A percentile compares a stretch with the other conserved stretches of the same genome.
phyloP scores from a whole-genome alignment of 2,888 invertebrate genomes.

The Idaea straminata region DNA sequence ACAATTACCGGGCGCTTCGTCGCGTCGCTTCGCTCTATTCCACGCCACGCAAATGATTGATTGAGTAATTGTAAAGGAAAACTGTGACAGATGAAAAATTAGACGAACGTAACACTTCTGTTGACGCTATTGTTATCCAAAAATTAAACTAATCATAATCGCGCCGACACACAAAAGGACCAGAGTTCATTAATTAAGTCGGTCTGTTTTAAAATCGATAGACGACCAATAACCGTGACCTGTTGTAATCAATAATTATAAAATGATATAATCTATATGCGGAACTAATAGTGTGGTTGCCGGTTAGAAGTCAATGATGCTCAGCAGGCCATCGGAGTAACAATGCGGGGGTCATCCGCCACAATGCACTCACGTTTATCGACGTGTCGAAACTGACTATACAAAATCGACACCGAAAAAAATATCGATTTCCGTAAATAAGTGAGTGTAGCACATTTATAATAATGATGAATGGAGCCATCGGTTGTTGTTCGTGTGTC shows the following conservation, averaged over 20 bases:
- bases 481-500: constrained; percentile 63
- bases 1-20: constrained; percentile 34
- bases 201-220: constrained; percentile 56
- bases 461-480: constrained; percentile 78
- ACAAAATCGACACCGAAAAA: constrained; percentile 76
- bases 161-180: constrained; percentile 43
- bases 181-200: constrained; percentile 60
- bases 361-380: constrained; percentile 75
- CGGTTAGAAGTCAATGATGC: constrained; percentile 53
- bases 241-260: constrained; percentile 76
- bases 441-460: constrained; percentile 79
- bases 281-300: constrained; percentile 61
- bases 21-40: constrained; percentile 17
- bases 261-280: constrained; percentile 62
- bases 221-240: constrained; percentile 64
- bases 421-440: constrained; percentile 81
- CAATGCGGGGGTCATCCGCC: constrained; percentile 69
- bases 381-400: constrained; percentile 71
- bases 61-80: constrained; percentile 40
- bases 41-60: constrained; percentile 31
- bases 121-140: constrained; percentile 49
- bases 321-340: constrained; percentile 51
- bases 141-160: constrained; percentile 58
- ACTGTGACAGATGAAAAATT: constrained; percentile 50
- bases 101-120: constrained; percentile 41